phyloP scores from a whole-genome alignment of 2,797 vertebrate species.

The Stomatorhinus walkeri region DNA sequence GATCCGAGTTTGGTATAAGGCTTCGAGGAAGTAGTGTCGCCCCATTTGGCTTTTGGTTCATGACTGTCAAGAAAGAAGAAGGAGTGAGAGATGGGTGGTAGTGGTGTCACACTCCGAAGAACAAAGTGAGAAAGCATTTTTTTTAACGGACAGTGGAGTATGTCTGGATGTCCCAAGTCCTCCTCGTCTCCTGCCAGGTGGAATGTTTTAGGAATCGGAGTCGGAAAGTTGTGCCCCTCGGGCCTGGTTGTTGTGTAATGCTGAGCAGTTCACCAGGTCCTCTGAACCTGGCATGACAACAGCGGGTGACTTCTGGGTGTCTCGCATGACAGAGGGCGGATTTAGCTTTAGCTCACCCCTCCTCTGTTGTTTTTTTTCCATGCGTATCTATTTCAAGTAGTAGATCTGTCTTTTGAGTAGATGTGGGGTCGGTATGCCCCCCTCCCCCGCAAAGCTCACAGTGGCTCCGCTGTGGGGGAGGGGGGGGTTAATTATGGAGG shows the following conservation, averaged over 20 bases:
- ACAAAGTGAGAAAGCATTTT: background rate
- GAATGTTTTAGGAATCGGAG: background rate
- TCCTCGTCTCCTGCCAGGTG: too few relatives aligned
- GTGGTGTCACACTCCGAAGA: background rate
- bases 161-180: background rate
- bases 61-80: background rate
- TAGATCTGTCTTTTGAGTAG: constrained; percentile 26
- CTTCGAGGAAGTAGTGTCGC: background rate
- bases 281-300: background rate
- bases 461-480: background rate
- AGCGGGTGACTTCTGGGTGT: background rate
- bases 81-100: background rate
- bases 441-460: constrained; percentile 46
- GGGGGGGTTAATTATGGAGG: constrained; percentile 42
- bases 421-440: constrained; percentile 48
- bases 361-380: constrained; percentile 22
- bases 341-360: background rate
- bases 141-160: background rate
- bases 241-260: background rate
- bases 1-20: background rate
- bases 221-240: background rate
- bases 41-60: background rate
- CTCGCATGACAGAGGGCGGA: background rate
- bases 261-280: background rate
- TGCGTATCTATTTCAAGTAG: constrained; percentile 47